Conservation (phyloP, 2,797 vertebrate genomes). For the Scleropages formosus region DNA sequence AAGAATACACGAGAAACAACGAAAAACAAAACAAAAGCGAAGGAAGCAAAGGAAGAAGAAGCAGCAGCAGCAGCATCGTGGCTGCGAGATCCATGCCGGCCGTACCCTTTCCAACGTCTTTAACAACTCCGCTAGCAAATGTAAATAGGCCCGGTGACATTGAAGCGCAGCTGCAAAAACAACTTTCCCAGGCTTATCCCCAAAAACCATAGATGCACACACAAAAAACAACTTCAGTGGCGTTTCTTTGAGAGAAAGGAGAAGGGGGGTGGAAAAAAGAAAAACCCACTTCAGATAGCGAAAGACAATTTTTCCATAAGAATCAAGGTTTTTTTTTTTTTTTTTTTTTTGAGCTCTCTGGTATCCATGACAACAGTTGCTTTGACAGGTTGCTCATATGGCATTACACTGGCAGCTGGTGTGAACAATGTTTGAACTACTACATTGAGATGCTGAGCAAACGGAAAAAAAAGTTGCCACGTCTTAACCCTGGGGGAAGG, state of each 20-base stretch:
- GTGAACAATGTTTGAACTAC: conserved; percentile 99
- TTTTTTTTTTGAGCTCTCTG: conserved; percentile 84
- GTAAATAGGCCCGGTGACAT: conserved; percentile 23
- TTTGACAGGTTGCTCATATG: conserved; percentile 99
- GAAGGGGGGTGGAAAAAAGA: conserved; percentile 31
- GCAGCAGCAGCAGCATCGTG: conserved; percentile 2
- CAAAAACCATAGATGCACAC: conserved; percentile 54
- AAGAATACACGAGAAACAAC: not conserved
- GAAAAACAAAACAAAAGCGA: not conserved
- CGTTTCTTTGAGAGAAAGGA: conserved; percentile 46
- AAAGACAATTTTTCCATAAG: conserved; percentile 82
- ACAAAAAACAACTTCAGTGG: conserved; percentile 66
- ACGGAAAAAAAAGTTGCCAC: conserved; percentile 93
- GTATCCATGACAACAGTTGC: conserved; percentile 99
- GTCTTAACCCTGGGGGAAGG: conserved; percentile 94
- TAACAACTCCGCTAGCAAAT: conserved; percentile 28
- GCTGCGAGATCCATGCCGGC: not conserved
- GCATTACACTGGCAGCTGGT: conserved; percentile 97
- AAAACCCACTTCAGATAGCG: conserved; percentile 65
- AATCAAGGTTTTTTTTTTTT: conserved; percentile 88
- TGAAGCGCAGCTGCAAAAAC: conserved; percentile 30
- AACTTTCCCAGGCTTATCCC: conserved; percentile 21
- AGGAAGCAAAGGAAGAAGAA: not conserved
- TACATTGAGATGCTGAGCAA: conserved; percentile 99
- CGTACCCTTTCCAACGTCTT: not conserved